These are phyloP conservation scores for Percina caprodes DNA, from an alignment of 2,113 vertebrate genomes.

Conservation along the genomic window DNA sequence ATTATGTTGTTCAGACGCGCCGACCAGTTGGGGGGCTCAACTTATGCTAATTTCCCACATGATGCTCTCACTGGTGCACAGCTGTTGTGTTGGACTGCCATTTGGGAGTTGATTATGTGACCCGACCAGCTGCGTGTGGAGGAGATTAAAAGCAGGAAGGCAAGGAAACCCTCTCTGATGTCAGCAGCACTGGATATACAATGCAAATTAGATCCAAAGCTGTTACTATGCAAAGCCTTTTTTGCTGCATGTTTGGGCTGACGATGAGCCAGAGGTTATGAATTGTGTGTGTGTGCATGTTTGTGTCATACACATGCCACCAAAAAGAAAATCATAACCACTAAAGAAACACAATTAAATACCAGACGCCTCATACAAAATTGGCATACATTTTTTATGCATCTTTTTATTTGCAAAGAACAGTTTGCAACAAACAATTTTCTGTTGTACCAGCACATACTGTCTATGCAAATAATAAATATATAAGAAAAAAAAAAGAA, in stretches of 20 bases:
- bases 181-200: conserved; percentile 32
- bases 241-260: conserved; percentile 3
- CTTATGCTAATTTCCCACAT: conserved; percentile 78
- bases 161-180: conserved; percentile 64
- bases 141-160: conserved; percentile 56
- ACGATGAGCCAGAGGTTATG: conserved; percentile 4
- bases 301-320: neutral
- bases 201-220: conserved; percentile 62
- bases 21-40: conserved; percentile 35
- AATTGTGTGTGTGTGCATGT: neutral
- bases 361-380: neutral
- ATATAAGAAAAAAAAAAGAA: too few relatives aligned
- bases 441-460: too few relatives aligned
- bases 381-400: neutral
- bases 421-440: too few relatives aligned
- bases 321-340: neutral
- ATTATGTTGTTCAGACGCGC: conserved; percentile 54
- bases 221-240: conserved; percentile 7
- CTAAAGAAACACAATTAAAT: neutral
- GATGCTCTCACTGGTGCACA: conserved; percentile 75
- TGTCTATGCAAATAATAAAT: too few relatives aligned
- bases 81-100: conserved; percentile 77
- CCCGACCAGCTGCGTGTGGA: conserved; percentile 76
- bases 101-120: conserved; percentile 80
- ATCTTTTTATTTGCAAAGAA: too few relatives aligned